Percentiles rank a stretch among this genome's conserved stretches.
phyloP scores from a whole-genome alignment of 1,140 invertebrate genomes.

The Cotesia chilonis region DNA sequence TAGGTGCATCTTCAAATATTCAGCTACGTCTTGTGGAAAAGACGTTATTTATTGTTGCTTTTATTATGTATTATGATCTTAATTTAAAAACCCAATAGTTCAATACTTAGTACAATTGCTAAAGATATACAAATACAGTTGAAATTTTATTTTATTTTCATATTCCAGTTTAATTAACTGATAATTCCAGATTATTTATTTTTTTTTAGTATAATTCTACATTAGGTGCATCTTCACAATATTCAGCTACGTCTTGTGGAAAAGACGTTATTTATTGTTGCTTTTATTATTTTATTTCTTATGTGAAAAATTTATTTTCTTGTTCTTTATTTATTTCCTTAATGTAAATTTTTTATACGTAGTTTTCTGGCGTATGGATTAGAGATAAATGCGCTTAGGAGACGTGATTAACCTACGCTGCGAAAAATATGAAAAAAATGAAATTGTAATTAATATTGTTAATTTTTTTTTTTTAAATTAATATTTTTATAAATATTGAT shows the following conservation, averaged over 20 bases:
- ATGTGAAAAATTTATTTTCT: neutral
- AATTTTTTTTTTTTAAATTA: neutral
- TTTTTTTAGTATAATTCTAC: conserved; percentile 39
- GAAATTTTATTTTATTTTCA: conserved; percentile 50
- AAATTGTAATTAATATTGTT: neutral
- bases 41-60: conserved; percentile 18
- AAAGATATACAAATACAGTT: conserved; percentile 65
- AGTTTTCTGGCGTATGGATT: conserved; percentile 39
- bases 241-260: conserved; percentile 18
- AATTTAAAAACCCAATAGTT: conserved; percentile 59
- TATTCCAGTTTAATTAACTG: conserved; percentile 47
- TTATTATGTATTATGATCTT: no score
- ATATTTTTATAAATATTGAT: no score
- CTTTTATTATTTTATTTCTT: neutral
- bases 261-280: conserved; percentile 24
- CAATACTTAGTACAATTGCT: conserved; percentile 59
- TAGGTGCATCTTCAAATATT: conserved; percentile 40
- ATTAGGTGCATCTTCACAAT: conserved; percentile 40
- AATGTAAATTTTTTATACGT: conserved; percentile 31
- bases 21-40: conserved; percentile 21
- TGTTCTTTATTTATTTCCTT: conserved; percentile 13
- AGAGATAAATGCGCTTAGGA: conserved; percentile 55
- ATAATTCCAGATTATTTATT: conserved; percentile 33
- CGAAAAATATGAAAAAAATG: conserved; percentile 50
- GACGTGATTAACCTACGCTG: conserved; percentile 59